Evolutionary conservation across 30 jellyfish, hydroid and myxozoan species (phyloP).

Genomic region (Morbakka virulenta): DNA sequence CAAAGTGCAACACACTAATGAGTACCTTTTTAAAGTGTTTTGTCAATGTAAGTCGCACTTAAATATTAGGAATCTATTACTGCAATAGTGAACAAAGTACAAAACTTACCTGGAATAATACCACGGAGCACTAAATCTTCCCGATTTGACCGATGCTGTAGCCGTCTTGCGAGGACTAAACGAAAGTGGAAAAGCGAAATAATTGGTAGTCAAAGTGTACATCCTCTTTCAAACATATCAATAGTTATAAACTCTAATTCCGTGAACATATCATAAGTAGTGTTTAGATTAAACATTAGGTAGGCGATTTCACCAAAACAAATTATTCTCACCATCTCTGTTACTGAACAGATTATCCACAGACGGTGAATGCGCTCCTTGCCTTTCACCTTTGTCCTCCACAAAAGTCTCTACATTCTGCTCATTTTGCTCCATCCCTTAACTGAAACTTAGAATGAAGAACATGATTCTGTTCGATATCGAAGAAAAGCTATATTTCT

Average conservation of each 20-base stretch:
- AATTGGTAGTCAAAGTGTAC: neutral
- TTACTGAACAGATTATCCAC: constrained; percentile 86
- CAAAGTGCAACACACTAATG: too few relatives aligned
- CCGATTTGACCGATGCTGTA: constrained; percentile 68
- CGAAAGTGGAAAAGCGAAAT: neutral
- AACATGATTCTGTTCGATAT: neutral
- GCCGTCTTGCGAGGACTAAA: constrained; percentile 83
- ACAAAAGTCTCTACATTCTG: neutral
- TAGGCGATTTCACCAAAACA: too few relatives aligned
- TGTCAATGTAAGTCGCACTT: too few relatives aligned
- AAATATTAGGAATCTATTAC: too few relatives aligned
- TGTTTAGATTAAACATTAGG: too few relatives aligned
- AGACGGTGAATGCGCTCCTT: constrained; percentile 67
- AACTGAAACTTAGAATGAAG: neutral
- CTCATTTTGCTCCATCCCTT: neutral
- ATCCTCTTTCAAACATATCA: neutral
- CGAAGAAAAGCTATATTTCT: neutral
- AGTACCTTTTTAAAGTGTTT: too few relatives aligned
- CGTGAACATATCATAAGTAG: too few relatives aligned
- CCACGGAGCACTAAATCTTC: constrained; percentile 85
- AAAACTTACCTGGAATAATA: constrained; percentile 78
- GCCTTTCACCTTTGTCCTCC: neutral
- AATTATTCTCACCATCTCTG: constrained; percentile 77
- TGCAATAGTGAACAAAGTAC: too few relatives aligned
- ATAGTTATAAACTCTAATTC: too few relatives aligned